Conservation (phyloP, 2,888 invertebrate species). For the Machimus atricapillus region DNA sequence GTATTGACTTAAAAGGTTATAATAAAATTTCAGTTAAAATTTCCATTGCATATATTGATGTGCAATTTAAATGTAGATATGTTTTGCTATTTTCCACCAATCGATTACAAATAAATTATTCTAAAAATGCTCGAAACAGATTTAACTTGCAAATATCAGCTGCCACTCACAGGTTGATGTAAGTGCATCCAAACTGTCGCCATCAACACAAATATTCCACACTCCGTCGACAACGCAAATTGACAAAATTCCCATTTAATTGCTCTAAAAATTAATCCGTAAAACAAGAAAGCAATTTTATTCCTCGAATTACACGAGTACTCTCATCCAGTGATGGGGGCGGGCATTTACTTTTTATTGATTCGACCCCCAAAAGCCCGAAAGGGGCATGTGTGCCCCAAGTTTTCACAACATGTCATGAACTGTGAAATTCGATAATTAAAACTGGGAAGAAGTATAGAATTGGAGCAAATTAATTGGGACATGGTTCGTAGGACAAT, state of each 20-base stretch:
- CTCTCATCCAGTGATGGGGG: neutral
- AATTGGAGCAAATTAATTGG: neutral
- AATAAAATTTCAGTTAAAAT: neutral
- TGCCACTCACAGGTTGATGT: neutral
- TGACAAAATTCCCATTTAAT: neutral
- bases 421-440: neutral
- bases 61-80: neutral
- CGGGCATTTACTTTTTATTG: neutral
- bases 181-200: neutral
- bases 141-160: neutral
- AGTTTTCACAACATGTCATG: neutral
- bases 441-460: neutral
- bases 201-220: neutral
- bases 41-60: neutral
- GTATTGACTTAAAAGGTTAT: neutral
- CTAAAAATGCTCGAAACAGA: neutral
- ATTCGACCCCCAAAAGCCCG: neutral
- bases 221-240: neutral
- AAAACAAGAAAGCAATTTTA: neutral
- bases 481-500: neutral
- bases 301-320: neutral
- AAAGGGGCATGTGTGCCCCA: neutral
- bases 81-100: neutral
- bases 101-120: neutral
- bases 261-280: neutral